Base-by-base conservation (phyloP, 2,888 invertebrate genomes). In the Ochropacha duplaris region DNA sequence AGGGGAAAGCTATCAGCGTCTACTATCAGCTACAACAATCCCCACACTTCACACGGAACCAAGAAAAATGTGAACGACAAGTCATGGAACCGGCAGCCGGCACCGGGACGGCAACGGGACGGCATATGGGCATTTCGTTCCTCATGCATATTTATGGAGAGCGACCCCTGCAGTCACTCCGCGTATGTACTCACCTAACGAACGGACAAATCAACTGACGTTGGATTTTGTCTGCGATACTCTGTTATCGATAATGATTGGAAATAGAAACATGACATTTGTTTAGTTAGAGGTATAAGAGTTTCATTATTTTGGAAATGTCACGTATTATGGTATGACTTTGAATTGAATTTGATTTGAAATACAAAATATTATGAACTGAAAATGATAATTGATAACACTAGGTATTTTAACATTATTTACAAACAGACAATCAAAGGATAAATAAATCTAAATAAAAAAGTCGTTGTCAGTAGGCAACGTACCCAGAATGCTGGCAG, bases 131-230 rank as follows among this genome's bases (percentile, higher is more conserved):
- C 69, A 73, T 69, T 72, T 73, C 79, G 81, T 81, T 72, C 69
- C 78, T 80, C 82, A 83, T 83, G 76, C 76, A 83, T 83, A 82
- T 83, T 74, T 71, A 83, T 78, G 64, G 50, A 60, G 61, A 60
- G 71, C 71, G 72, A 72, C 76, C 79, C 72, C 52, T 44, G 44
- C 44, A 44, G 44, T 44, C 8, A 44, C 44, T 66, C 68, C 54
- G 50, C 54, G 58, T 31, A 22, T 44, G 55, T 52, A 61, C 44
- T 54, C 55, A 52, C 63, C 66, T 63, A 66, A 66, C 67, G 65
- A 68, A 60, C 66, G 66, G 62, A 71, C 74, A 74, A 72, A 77
- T 70, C 73, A 72, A 78, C 77, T 67, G 72, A 72, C 77, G 69
- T 60, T 66, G 63, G 64, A 67, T 72, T 71, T 72, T 69, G 74